Base-by-base conservation (phyloP, 2,888 invertebrate species). In the Protodeltote pygarga region DNA sequence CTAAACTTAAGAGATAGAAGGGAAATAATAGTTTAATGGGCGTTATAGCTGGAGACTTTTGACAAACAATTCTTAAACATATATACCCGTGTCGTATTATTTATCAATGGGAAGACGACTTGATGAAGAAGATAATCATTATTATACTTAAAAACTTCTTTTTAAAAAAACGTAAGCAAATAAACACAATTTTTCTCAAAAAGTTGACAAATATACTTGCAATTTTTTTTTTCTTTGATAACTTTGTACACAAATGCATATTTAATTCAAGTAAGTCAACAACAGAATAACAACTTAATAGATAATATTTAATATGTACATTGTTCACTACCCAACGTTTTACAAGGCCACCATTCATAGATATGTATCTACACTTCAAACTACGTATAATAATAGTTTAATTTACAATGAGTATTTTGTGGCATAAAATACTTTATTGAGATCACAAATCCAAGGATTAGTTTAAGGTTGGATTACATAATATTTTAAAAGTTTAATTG, bases 281-380 rank as follows among this genome's bases (percentile, higher is more conserved):
- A 45, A 35, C 40, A 39, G 32, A 50, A 52, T 51, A 48, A 53
- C 52, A 41, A 49, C 47, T 55, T 53, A 50, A 51, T 51, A 58
- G 50, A 61, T 69, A 66, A 64, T 62, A 53, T 57, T 53, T 64
- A 62, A 71, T 71, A 69, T 29, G 65, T 65, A 69, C 65, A 62
- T 63, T 62, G 65, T 61, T 60, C 40, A 55, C 61, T 54, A 57
- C 51, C 55, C 51, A 54, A 38, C 54, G 38, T 29, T 23, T 42
- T 49, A 64, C 75, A 75, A 73, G 75, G 76, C 47, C 71, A 60
- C 19, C 37, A 51, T 64, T 63, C 45, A 66, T 71, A 72, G 76
- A 76, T 75, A 73, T 72, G 66, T 63, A 68, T 68, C 67, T 63
- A 55, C 46, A 48, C 55, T 47, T 44, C 25, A 45, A 57, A 54